phyloP scores from a whole-genome alignment of 2,113 vertebrate species.

The Entomyzon cyanotis region DNA sequence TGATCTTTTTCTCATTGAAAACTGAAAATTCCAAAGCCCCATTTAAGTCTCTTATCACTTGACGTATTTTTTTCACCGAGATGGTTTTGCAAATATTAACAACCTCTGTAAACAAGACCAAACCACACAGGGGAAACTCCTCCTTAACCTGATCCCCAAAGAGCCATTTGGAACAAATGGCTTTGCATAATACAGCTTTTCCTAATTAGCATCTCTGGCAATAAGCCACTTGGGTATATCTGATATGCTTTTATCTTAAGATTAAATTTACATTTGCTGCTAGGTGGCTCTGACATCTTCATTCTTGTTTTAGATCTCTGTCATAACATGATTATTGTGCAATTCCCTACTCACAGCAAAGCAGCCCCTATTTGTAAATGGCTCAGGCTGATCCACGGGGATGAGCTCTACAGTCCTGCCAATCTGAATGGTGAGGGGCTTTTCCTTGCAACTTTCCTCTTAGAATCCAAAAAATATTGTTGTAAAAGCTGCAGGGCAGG shows the following conservation, averaged over 20 bases:
- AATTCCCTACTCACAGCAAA: background rate
- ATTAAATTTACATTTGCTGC: slow-evolving; percentile 49
- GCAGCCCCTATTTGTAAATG: background rate
- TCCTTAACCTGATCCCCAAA: slow-evolving; percentile 38
- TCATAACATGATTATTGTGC: background rate
- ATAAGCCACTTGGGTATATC: slow-evolving; percentile 37
- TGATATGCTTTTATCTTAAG: slow-evolving; percentile 58
- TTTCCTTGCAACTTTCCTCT: background rate
- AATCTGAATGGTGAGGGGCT: background rate
- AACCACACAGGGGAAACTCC: slow-evolving; percentile 11
- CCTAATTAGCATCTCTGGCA: slow-evolving; percentile 63
- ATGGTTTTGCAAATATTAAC: slow-evolving; percentile 39
- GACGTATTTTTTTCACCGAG: background rate
- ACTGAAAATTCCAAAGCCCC: background rate
- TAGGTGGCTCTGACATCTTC: slow-evolving; percentile 43
- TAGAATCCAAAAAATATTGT: background rate
- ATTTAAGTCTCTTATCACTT: background rate
- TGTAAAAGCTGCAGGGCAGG: background rate
- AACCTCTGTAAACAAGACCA: slow-evolving; percentile 61
- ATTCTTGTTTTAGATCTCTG: slow-evolving; percentile 30
- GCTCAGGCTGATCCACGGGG: background rate
- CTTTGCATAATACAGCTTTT: slow-evolving; percentile 17
- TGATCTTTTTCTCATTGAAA: background rate
- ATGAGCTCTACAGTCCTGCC: background rate
- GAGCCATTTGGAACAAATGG: slow-evolving; percentile 43